phyloP scores from a whole-genome alignment of 2,888 invertebrate species.

The Acleris sparsana region DNA sequence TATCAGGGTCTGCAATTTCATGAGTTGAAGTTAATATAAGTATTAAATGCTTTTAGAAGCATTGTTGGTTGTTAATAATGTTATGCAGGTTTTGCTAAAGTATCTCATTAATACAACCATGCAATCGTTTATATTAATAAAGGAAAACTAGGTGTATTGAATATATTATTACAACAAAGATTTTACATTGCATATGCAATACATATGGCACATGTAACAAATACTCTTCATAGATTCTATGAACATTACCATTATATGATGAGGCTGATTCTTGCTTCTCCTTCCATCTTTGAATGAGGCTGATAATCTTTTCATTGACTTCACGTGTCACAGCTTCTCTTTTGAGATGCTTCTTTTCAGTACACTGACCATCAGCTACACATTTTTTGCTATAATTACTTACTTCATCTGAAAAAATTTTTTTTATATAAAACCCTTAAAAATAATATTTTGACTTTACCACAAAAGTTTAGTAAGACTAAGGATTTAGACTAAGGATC shows the following conservation, averaged over 20 bases:
- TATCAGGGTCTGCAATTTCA: constrained; percentile 51
- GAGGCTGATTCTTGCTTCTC: constrained; percentile 55
- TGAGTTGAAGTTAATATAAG: not conserved
- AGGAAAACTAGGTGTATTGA: too few relatives aligned
- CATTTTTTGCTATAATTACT: constrained; percentile 65
- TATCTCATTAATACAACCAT: too few relatives aligned
- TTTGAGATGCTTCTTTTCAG: constrained; percentile 42
- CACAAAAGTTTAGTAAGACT: not conserved
- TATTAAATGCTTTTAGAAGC: too few relatives aligned
- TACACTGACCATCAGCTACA: constrained; percentile 45
- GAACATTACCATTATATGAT: constrained; percentile 47
- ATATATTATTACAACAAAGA: too few relatives aligned
- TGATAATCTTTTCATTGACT: constrained; percentile 54
- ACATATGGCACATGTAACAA: too few relatives aligned
- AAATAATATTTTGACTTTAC: not conserved
- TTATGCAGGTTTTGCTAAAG: too few relatives aligned
- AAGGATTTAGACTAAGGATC: too few relatives aligned
- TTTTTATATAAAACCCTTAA: not conserved
- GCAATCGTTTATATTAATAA: too few relatives aligned
- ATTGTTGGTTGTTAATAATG: too few relatives aligned
- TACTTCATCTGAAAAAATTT: constrained; percentile 62
- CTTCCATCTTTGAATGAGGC: constrained; percentile 65
- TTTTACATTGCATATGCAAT: too few relatives aligned
- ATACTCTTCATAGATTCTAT: too few relatives aligned
- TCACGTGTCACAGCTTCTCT: constrained; percentile 55